These are phyloP conservation scores for Merodon equestris DNA, from an alignment of 2,888 invertebrate species.

Conservation along the genomic window DNA sequence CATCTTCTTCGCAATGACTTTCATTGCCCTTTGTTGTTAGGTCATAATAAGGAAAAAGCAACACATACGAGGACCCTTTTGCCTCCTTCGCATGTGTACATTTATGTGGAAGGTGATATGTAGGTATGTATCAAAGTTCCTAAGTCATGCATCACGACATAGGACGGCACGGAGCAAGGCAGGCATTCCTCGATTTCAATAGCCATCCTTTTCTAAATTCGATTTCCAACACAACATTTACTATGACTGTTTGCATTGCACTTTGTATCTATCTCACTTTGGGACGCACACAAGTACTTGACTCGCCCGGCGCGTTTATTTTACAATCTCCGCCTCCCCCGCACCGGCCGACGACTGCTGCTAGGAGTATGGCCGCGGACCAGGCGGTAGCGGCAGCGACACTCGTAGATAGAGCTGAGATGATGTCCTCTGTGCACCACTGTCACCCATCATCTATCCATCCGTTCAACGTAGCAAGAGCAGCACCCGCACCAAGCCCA, in stretches of 20 bases:
- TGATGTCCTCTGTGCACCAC: constrained; percentile 43
- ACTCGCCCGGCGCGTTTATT: constrained; percentile 61
- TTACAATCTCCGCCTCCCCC: constrained; percentile 32
- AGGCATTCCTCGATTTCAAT: constrained; percentile 43
- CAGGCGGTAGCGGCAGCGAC: background rate
- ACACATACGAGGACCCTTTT: too few species aligned
- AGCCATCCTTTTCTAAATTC: constrained; percentile 68
- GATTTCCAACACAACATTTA: constrained; percentile 65
- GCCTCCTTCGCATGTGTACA: too few species aligned
- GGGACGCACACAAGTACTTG: constrained; percentile 63
- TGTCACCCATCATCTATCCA: constrained; percentile 15
- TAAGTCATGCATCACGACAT: constrained; percentile 16
- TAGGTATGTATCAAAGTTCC: constrained; percentile 7
- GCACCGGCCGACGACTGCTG: background rate
- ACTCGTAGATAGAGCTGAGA: constrained; percentile 30
- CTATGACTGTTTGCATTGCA: constrained; percentile 63
- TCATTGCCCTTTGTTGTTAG: constrained; percentile 51
- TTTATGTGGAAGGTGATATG: too few species aligned
- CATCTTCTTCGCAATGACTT: constrained; percentile 55
- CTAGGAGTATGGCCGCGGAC: constrained; percentile 25
- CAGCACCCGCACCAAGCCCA: background rate
- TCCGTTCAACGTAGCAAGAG: background rate
- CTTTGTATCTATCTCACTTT: constrained; percentile 67
- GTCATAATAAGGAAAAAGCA: constrained; percentile 35
- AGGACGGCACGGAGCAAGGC: too few species aligned